Percentiles rank a stretch among this genome's conserved stretches.
phyloP scores from a whole-genome alignment of 37 sponge, comb jelly and placozoan genomes.

The Lycopodina hypogea region DNA sequence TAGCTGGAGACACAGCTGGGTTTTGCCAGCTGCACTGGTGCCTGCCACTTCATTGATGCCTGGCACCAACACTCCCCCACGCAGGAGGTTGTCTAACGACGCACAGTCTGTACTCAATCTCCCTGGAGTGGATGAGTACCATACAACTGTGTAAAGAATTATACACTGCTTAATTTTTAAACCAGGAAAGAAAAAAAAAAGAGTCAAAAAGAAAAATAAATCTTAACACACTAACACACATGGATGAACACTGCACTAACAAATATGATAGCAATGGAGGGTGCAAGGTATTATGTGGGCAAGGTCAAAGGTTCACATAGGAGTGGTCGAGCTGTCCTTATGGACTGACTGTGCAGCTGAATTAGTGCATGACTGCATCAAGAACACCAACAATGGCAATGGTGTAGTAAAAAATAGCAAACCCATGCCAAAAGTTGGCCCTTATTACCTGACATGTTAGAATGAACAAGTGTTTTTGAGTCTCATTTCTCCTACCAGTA shows the following conservation, averaged over 20 bases:
- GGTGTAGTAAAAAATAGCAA: background rate
- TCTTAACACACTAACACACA: background rate
- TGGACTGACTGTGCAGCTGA: too few species aligned
- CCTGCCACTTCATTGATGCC: constrained; percentile 86
- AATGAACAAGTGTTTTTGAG: too few species aligned
- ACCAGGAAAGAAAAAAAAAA: background rate
- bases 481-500: too few species aligned
- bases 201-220: background rate
- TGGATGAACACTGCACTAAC: too few species aligned
- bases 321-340: too few species aligned
- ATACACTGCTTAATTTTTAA: background rate
- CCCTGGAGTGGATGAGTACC: constrained; percentile 11
- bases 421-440: too few species aligned
- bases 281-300: too few species aligned
- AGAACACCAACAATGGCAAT: background rate
- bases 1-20: constrained; percentile 91
- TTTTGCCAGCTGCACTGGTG: constrained; percentile 88
- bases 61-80: constrained; percentile 79
- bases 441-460: too few species aligned
- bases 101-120: constrained; percentile 79
- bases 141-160: background rate
- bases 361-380: too few species aligned
- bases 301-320: too few species aligned
- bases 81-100: constrained; percentile 50
- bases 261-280: too few species aligned